Evolutionary conservation across 2,113 vertebrate genomes (phyloP), one percentile per base, ranked within the genome.

Genomic region (Lepus timidus): DNA sequence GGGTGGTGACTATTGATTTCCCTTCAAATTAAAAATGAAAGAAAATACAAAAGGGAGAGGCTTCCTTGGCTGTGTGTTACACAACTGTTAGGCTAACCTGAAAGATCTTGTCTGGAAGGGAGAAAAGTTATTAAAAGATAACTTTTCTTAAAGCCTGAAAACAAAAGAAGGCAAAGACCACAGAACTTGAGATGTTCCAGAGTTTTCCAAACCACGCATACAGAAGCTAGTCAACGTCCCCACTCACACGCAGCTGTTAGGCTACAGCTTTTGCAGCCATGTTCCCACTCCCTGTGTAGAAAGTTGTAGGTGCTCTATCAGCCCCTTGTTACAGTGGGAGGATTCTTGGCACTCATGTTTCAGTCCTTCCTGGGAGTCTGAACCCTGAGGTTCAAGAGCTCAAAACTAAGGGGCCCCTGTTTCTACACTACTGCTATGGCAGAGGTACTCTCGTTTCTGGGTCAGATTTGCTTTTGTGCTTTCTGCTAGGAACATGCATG

Each of bases 21-120:
- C 23, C 84, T 85, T 95, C 86, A 85, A 83, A 93, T 52, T 52
- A 79, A 78, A 96, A 92, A 80, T 76, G 33, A 94, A 96, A 49
- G 23, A 82, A 74, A 67, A 65, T 44, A 75, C 4, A 22, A 78
- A 91, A 14, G 64, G 33, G 31, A 82, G 61, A 89, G 36, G 31
- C 85, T 20, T 36, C 6, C 20, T 62, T 80, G 61, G 58, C 92
- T 88, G 36, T 1, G 22, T 49, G 44, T 92, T 71, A 22, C 20
- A n/a, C 62, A 94, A 39, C 62, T 49, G 3, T 65, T 73, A 36
- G 67, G 71, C 36, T 68, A 85, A 87, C 78, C 80, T 91, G 67
- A 90, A 96, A 94, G 51, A 8, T 68, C 61, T 89, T 91, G 44
- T 89, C 67, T 67, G 61, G 70, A 23, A 95, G 29, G 31, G 76